A percentile compares a stretch with the other conserved stretches of the same genome.
Evolutionary conservation across 30 jellyfish, hydroid and myxozoan genomes (phyloP).

Genomic region (Aurelia aurita complex sp. Pacific): DNA sequence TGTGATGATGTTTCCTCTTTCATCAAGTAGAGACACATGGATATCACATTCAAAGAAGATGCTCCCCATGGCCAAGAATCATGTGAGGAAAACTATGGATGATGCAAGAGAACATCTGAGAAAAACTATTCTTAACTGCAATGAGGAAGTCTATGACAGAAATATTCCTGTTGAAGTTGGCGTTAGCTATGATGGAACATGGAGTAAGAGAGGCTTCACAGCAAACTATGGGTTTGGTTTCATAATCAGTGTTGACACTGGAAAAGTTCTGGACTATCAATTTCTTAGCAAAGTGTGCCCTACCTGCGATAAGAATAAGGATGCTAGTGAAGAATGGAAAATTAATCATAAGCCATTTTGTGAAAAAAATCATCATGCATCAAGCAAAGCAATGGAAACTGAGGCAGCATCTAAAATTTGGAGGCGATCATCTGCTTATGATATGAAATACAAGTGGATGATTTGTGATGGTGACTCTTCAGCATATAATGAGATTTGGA

Average conservation of each 20-base stretch:
- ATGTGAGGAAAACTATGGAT: not conserved
- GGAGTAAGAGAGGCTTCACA: slow-evolving; percentile 47
- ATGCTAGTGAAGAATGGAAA: slow-evolving; percentile 44
- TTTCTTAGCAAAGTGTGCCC: slow-evolving; percentile 32
- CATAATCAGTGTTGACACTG: slow-evolving; percentile 33
- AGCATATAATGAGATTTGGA: not conserved
- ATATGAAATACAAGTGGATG: slow-evolving; percentile 27
- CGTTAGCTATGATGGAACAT: slow-evolving; percentile 50
- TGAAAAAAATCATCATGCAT: slow-evolving; percentile 7
- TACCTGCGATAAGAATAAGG: slow-evolving; percentile 13
- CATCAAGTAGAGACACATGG: not conserved
- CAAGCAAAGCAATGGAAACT: slow-evolving; percentile 36
- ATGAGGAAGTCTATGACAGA: slow-evolving; percentile 2
- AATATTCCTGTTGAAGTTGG: slow-evolving; percentile 19
- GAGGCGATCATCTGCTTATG: too few species aligned
- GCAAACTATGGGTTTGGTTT: slow-evolving; percentile 42
- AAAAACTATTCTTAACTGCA: too few species aligned
- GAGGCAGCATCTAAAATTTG: slow-evolving; percentile 29
- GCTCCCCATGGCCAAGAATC: not conserved
- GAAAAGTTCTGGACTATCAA: slow-evolving; percentile 20
- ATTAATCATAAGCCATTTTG: slow-evolving; percentile 10
- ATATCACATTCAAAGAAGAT: not conserved
- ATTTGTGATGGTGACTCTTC: slow-evolving; percentile 50
- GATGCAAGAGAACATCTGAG: slow-evolving; percentile 29
- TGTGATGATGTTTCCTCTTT: not conserved